A percentile compares a stretch with the other conserved stretches of the same genome.
Evolutionary conservation across 1,140 invertebrate species (phyloP).

Genomic region (Pachypsylla venusta): DNA sequence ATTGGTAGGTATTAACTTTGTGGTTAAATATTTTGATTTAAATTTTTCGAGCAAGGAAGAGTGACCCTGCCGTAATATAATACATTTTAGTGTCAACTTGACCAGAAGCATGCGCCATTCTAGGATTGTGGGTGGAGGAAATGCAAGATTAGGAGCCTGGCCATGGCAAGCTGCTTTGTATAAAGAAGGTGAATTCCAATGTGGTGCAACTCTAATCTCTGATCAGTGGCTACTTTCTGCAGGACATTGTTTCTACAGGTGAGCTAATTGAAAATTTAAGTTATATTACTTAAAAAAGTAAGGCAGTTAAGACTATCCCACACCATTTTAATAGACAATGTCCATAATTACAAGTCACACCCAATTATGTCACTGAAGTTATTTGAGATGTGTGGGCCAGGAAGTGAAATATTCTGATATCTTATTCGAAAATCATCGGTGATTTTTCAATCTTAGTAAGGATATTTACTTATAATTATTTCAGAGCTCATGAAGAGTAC

Average conservation of each 20-base stretch:
- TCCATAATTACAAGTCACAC: no score
- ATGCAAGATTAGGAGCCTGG: conserved; percentile 55
- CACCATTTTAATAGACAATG: no score
- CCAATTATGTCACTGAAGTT: no score
- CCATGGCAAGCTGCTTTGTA: conserved; percentile 74
- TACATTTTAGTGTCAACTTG: conserved; percentile 12
- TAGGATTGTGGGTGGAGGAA: conserved; percentile 65
- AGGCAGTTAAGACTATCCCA: no score
- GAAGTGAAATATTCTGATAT: no score
- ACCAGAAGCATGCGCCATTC: conserved; percentile 33
- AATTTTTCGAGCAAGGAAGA: no score
- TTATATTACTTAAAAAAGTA: no score
- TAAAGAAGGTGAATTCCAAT: conserved; percentile 71
- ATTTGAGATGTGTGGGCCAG: no score
- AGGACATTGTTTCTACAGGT: conserved; percentile 70
- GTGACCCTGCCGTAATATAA: no score
- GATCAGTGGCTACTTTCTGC: conserved; percentile 60
- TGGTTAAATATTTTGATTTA: no score
- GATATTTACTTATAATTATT: neutral
- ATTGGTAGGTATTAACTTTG: no score
- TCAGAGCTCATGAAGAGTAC: conserved; percentile 52
- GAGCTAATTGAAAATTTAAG: conserved; percentile 28
- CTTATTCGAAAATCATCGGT: neutral
- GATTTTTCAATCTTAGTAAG: neutral
- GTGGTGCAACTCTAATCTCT: conserved; percentile 58